Conservation (phyloP, 2,888 invertebrate species). For the Bhutanitis thaidina region DNA sequence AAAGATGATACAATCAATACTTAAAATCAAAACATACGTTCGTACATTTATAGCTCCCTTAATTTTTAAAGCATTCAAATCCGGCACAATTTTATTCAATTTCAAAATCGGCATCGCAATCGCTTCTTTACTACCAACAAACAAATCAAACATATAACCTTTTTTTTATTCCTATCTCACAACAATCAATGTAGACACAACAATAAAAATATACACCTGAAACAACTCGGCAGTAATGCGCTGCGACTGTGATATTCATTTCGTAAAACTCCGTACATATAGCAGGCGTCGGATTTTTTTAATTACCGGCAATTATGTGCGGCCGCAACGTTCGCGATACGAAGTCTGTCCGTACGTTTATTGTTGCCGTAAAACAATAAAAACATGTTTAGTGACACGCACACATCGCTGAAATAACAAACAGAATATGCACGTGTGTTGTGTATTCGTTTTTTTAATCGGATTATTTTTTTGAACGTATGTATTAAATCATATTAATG, state of each 20-base stretch:
- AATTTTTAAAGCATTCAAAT: too few species aligned
- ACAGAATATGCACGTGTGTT: slow-evolving; percentile 50
- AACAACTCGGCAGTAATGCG: slow-evolving; percentile 7
- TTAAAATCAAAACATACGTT: too few species aligned
- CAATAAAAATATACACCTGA: slow-evolving; percentile 9
- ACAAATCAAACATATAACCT: too few species aligned
- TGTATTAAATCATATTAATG: slow-evolving; percentile 4
- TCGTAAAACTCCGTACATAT: slow-evolving; percentile 25
- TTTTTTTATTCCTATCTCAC: background rate
- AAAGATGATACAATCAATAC: too few species aligned
- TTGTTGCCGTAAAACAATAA: slow-evolving; percentile 63
- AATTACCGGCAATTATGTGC: slow-evolving; percentile 43
- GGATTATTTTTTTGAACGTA: slow-evolving; percentile 1
- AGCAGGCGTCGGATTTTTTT: slow-evolving; percentile 29
- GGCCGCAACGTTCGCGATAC: slow-evolving; percentile 34
- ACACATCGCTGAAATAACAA: slow-evolving; percentile 62
- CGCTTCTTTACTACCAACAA: too few species aligned
- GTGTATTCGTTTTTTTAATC: slow-evolving; percentile 17
- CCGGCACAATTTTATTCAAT: too few species aligned
- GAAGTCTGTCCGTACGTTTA: slow-evolving; percentile 34
- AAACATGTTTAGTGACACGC: slow-evolving; percentile 62
- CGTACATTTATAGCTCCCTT: too few species aligned
- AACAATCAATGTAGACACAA: slow-evolving; percentile 2
- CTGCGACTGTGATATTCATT: slow-evolving; percentile 22
- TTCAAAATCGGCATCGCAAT: too few species aligned